phyloP scores from a whole-genome alignment of 2,113 vertebrate species.

The Alces alces region DNA sequence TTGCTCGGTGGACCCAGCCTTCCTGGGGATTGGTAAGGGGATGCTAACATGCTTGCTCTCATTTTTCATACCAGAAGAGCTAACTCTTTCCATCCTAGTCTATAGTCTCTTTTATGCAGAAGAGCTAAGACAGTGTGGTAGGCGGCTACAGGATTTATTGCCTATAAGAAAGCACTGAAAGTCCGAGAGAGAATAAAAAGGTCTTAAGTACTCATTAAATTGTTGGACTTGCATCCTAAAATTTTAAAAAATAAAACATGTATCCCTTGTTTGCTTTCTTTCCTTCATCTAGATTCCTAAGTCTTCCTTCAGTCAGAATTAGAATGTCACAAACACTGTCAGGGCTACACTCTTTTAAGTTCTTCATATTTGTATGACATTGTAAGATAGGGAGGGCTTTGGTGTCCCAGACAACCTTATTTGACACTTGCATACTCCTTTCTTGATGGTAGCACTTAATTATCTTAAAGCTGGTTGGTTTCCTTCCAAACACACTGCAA shows the following conservation, averaged over 20 bases:
- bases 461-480: constrained; percentile 35
- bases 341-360: not conserved
- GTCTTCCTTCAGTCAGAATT: not conserved
- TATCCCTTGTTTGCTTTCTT: not conserved
- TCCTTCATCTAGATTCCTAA: not conserved
- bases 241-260: not conserved
- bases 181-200: not conserved
- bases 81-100: not conserved
- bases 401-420: not conserved
- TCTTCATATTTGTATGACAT: not conserved
- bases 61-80: not conserved
- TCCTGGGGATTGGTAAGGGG: not conserved
- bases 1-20: not conserved
- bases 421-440: not conserved
- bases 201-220: not conserved
- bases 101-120: not conserved
- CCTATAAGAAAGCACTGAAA: not conserved
- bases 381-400: not conserved
- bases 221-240: not conserved
- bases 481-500: not conserved
- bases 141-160: not conserved
- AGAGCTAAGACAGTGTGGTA: not conserved
- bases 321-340: not conserved
- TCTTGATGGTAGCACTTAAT: constrained; percentile 45
- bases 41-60: not conserved